phyloP scores from a whole-genome alignment of 92 coral and sea anemone species.

The Actinostola sp. region DNA sequence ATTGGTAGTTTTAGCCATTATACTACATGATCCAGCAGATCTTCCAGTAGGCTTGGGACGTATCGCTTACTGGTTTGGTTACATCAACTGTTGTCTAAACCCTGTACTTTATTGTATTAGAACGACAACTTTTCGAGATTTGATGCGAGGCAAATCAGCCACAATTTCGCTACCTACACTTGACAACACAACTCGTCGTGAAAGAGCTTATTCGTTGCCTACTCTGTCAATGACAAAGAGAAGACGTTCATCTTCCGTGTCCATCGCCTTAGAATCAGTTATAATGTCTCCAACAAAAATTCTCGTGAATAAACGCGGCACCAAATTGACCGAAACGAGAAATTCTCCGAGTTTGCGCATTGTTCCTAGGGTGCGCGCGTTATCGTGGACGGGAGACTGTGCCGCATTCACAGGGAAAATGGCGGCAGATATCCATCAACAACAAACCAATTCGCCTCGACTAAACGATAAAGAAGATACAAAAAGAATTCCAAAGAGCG shows the following conservation, averaged over 20 bases:
- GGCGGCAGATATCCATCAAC: neutral
- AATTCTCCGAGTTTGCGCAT: neutral
- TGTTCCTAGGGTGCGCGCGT: constrained; percentile 20
- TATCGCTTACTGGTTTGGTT: constrained; percentile 84
- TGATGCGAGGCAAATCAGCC: constrained; percentile 41
- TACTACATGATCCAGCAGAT: constrained; percentile 34
- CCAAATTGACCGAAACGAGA: neutral
- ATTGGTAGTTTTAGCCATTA: constrained; percentile 57
- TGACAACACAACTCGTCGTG: constrained; percentile 14
- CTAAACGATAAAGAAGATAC: no score
- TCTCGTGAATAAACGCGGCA: neutral
- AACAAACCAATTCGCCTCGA: no score
- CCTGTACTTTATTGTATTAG: constrained; percentile 80
- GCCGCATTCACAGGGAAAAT: constrained; percentile 9
- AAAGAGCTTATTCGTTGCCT: constrained; percentile 69
- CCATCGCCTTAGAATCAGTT: constrained; percentile 6
- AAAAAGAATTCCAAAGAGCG: neutral
- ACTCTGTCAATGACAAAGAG: neutral
- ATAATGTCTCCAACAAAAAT: constrained; percentile 1
- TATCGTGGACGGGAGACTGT: constrained; percentile 27
- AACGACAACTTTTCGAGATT: constrained; percentile 69
- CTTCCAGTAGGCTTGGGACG: constrained; percentile 69
- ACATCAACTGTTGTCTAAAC: constrained; percentile 79
- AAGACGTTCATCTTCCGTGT: constrained; percentile 8
- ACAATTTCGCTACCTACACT: constrained; percentile 23